Conservation (phyloP, 2,888 invertebrate species). For the Melieria picta region DNA sequence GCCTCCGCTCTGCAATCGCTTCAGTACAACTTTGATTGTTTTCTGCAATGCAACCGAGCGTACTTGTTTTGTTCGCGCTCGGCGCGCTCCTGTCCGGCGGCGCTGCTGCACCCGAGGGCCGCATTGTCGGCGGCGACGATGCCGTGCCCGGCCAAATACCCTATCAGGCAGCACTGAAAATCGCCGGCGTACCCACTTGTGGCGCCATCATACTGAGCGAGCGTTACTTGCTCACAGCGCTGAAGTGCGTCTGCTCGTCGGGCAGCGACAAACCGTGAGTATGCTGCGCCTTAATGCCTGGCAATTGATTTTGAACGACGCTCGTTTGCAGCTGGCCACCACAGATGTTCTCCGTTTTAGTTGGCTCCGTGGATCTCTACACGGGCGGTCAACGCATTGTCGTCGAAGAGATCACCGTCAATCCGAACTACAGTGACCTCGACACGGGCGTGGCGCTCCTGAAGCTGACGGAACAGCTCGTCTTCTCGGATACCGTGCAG, state of each 20-base stretch:
- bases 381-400: slow-evolving; percentile 52
- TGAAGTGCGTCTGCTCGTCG: slow-evolving; percentile 56
- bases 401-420: slow-evolving; percentile 48
- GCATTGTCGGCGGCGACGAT: slow-evolving; percentile 60
- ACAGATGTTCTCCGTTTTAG: slow-evolving; percentile 53
- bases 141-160: slow-evolving; percentile 61
- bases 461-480: slow-evolving; percentile 44
- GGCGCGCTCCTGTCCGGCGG: slow-evolving; percentile 14
- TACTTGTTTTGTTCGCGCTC: slow-evolving; percentile 10
- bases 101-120: slow-evolving; percentile 44
- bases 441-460: slow-evolving; percentile 56
- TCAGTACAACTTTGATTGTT: slow-evolving; percentile 25
- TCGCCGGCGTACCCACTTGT: slow-evolving; percentile 52
- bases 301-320: not conserved
- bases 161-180: slow-evolving; percentile 58
- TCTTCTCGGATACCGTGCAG: slow-evolving; percentile 46
- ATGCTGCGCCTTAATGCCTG: not conserved
- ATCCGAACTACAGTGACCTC: slow-evolving; percentile 46
- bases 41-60: slow-evolving; percentile 26
- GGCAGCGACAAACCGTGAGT: slow-evolving; percentile 54
- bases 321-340: slow-evolving; percentile 50
- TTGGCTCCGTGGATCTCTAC: slow-evolving; percentile 57
- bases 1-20: not conserved
- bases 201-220: slow-evolving; percentile 58
- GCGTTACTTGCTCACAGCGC: slow-evolving; percentile 58